A percentile compares a stretch with the other conserved stretches of the same genome.
phyloP scores from a whole-genome alignment of 1,140 invertebrate genomes.

The Trigoniulus corallinus region DNA sequence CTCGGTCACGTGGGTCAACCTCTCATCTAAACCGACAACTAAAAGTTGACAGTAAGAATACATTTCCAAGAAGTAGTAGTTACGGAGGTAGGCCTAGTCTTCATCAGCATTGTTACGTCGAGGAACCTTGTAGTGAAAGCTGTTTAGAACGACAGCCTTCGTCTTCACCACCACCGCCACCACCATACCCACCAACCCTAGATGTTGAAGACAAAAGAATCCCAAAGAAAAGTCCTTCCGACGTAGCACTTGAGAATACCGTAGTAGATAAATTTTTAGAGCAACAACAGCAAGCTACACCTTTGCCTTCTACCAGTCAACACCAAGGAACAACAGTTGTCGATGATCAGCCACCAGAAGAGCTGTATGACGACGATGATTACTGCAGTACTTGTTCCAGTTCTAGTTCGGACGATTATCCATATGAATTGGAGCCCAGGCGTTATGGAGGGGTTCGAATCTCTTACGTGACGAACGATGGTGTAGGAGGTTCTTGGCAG shows the following conservation, averaged over 20 bases:
- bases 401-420: conserved; percentile 51
- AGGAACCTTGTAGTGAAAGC: conserved; percentile 14
- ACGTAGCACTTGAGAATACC: conserved; percentile 6
- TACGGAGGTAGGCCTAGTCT: conserved; percentile 11
- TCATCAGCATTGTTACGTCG: conserved; percentile 21
- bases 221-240: conserved; percentile 20
- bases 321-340: not conserved
- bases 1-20: not conserved
- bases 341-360: conserved; percentile 7
- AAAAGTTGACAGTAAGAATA: not conserved
- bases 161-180: not conserved
- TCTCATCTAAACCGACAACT: not conserved
- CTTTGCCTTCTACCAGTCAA: not conserved
- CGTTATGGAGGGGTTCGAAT: conserved; percentile 64
- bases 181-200: conserved; percentile 15
- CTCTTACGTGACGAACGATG: conserved; percentile 76
- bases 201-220: conserved; percentile 19
- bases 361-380: conserved; percentile 10
- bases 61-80: conserved; percentile 9
- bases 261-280: conserved; percentile 9
- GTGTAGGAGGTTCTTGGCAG: conserved; percentile 39
- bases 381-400: conserved; percentile 71
- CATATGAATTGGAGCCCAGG: conserved; percentile 51
- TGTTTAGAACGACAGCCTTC: conserved; percentile 11
- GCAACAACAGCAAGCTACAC: conserved; percentile 42